phyloP scores from a whole-genome alignment of 2,797 vertebrate genomes.

The Kryptopterus vitreolus region DNA sequence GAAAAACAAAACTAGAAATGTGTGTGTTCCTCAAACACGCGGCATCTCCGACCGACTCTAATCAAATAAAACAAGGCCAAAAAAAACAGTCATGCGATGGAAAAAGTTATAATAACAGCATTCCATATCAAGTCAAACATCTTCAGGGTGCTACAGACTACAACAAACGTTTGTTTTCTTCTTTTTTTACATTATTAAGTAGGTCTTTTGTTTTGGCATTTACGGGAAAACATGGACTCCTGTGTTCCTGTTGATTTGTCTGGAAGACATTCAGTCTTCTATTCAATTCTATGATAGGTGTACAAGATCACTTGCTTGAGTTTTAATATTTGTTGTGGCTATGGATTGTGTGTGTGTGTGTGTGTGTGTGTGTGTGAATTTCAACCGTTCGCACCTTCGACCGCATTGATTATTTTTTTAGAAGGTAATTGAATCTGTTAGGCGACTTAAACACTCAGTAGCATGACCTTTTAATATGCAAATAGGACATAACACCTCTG shows the following conservation, averaged over 20 bases:
- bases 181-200: background rate
- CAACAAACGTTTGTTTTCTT: no score
- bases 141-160: conserved; percentile 1
- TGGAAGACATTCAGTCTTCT: background rate
- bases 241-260: conserved; percentile 10
- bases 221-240: background rate
- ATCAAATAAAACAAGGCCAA: background rate
- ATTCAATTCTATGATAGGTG: background rate
- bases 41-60: background rate
- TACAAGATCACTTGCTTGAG: background rate
- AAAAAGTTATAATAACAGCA: background rate
- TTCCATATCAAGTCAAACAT: conserved; percentile 3
- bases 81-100: background rate
- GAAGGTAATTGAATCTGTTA: background rate
- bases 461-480: conserved; percentile 17
- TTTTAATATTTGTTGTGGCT: background rate
- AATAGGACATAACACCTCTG: background rate
- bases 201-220: background rate
- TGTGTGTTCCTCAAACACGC: background rate
- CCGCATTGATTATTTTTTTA: background rate
- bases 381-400: background rate
- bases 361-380: background rate
- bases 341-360: background rate
- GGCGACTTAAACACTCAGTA: conserved; percentile 9
- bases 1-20: background rate